Base-by-base conservation (phyloP, 1,140 invertebrate genomes). In the Ladona fulva region DNA sequence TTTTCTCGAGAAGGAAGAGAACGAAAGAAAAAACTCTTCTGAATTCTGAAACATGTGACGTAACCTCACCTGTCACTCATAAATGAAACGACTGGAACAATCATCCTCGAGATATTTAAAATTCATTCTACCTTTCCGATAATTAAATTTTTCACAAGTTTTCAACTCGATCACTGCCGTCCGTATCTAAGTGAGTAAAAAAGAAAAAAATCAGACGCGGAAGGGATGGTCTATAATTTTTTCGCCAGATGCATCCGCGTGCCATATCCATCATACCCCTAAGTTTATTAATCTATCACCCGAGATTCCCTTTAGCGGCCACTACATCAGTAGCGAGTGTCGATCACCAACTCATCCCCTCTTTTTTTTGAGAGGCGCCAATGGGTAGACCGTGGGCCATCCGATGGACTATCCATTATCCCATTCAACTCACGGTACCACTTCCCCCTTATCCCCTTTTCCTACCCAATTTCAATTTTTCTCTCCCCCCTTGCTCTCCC, bases 211-310 rank as follows among this genome's bases (percentile, higher is more conserved):
- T 8, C 29, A 37, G 29, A n/a, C n/a, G n/a, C n/a, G n/a, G 29
- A 37, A 37, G 29, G 3, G 29, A 37, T 5, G 29, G 29, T 8
- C 8, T 37, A 1, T 37, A 37, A 5, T 37, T 37, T 37, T 37
- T 37, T 37, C 52, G 3, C 52, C 52, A 66, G 52, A 16, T 66
- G 16, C 14, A 66, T 19, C 12, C 52, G 52, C 52, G 14, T 19
- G 16, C 10, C 10, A 52, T 66, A 16, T 66, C 52, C 52, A n/a
- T n/a, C n/a, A n/a, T n/a, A n/a, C n/a, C n/a, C n/a, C n/a, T 1
- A 66, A 66, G 52, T 66, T 66, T 66, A 66, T 66, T 66, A 66
- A 66, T 66, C 52, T 66, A 66, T 66, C 52, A 66, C 52, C 52
- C 52, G 29, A 37, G 8, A 37, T 12, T 66, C 52, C 16, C 52